These are phyloP conservation scores for Leptosomus discolor DNA, from an alignment of 2,113 vertebrate species.

Conservation along the genomic window DNA sequence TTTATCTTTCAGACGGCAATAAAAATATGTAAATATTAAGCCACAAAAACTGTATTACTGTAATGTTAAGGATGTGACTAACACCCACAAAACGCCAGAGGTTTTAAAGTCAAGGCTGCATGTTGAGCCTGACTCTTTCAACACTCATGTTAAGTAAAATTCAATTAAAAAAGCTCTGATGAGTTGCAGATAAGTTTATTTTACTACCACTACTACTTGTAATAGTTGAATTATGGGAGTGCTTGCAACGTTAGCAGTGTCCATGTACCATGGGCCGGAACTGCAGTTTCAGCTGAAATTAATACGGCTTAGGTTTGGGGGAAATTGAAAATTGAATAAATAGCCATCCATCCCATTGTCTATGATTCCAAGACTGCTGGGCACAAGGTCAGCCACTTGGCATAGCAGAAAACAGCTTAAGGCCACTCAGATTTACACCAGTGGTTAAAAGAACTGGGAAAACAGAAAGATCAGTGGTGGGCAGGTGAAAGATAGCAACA, in stretches of 20 bases:
- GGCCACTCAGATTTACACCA: background rate
- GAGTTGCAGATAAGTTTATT: slow-evolving; percentile 56
- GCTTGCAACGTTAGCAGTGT: background rate
- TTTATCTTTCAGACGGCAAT: slow-evolving; percentile 69
- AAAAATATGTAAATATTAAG: slow-evolving; percentile 70
- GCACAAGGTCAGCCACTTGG: background rate
- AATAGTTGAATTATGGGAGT: slow-evolving; percentile 26
- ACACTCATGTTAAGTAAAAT: slow-evolving; percentile 55
- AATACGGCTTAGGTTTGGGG: background rate
- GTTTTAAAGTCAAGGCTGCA: slow-evolving; percentile 59
- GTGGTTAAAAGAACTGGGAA: background rate
- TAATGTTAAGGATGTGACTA: slow-evolving; percentile 70
- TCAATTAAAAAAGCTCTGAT: slow-evolving; percentile 65
- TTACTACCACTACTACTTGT: slow-evolving; percentile 28
- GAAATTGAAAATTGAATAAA: background rate
- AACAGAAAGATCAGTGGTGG: background rate
- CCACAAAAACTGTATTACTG: slow-evolving; percentile 64
- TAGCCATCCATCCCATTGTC: background rate
- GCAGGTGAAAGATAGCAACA: background rate
- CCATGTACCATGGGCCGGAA: background rate
- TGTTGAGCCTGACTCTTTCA: slow-evolving; percentile 42
- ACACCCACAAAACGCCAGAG: slow-evolving; percentile 66
- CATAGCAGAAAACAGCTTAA: background rate
- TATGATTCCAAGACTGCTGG: background rate
- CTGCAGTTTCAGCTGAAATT: background rate